Base-by-base conservation (phyloP, 2,113 vertebrate species). In the Accipiter cooperii region DNA sequence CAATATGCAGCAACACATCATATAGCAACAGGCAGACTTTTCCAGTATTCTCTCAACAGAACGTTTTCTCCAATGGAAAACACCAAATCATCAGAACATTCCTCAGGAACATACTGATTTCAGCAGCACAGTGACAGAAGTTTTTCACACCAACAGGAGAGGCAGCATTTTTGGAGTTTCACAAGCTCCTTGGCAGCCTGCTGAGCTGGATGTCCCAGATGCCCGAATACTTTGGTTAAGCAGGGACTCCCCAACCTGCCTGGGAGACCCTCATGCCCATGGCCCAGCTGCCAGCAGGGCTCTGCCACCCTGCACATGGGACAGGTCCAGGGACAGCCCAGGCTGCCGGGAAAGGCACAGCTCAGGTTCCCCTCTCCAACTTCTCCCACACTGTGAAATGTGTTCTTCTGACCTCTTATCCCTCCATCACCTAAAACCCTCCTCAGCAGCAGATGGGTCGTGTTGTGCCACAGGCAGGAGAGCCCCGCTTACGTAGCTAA, bases 401-500 rank as follows among this genome's bases (percentile, higher is more conserved):
- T 38, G 29, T 83, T 90, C 17, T 73, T 60, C 44, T 69, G n/a
- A 61, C 36, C 51, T 78, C 57, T 96, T 61, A 51, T 3, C 19
- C 80, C 55, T 54, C 21, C 29, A 25, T 5, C 55, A 40, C 7
- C 10, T 44, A 49, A 91, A 74, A 36, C 22, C 22, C 24, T 54
- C 63, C 51, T 29, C 51, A 54, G 61, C 42, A 81, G 49, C 52
- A 79, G 70, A 40, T 28, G 57, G 51, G 49, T 4, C 11, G 3
- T 16, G 17, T 1, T 68, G 54, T 20, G 64, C 29, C 46, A 20
- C n/a, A 51, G 84, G 75, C 75, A 74, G 57, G 34, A 83, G 15
- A 87, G 34, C 13, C 12, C 36, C 0, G 0, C 40, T 68, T 38
- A 31, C 0, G 0, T 1, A 24, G 77, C 65, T 79, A 60, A 76